Conservation (phyloP, 2,888 invertebrate genomes). For the Alentia gelatinosa region DNA sequence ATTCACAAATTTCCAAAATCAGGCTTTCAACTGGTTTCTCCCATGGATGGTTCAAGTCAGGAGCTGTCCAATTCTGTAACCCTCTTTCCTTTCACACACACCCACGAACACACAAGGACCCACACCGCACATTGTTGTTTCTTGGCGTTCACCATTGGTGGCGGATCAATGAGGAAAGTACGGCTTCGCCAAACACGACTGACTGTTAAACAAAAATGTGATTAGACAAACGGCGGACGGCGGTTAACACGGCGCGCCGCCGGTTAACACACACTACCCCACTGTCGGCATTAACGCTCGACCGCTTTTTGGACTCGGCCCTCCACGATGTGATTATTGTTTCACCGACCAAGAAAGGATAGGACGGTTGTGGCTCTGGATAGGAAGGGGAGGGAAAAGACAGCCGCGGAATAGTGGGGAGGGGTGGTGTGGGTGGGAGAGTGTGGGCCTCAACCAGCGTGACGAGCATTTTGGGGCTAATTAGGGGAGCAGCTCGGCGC, state of each 20-base stretch:
- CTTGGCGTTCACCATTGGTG: neutral
- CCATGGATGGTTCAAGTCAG: neutral
- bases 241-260: neutral
- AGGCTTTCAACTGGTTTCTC: too few species aligned
- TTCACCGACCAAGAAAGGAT: neutral
- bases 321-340: neutral
- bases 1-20: neutral
- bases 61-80: neutral
- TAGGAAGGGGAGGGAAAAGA: neutral
- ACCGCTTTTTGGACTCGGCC: neutral
- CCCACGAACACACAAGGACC: neutral
- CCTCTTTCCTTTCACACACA: neutral
- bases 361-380: too few species aligned
- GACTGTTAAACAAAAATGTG: slow-evolving; percentile 1
- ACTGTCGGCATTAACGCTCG: neutral
- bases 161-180: neutral
- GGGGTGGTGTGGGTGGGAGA: neutral
- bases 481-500: neutral
- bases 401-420: neutral
- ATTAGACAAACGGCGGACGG: neutral
- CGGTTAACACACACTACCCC: neutral
- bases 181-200: neutral
- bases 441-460: neutral
- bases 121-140: neutral
- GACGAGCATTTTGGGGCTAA: neutral